These are phyloP conservation scores for Polyommatus icarus DNA, from an alignment of 2,888 invertebrate genomes.

Conservation along the genomic window DNA sequence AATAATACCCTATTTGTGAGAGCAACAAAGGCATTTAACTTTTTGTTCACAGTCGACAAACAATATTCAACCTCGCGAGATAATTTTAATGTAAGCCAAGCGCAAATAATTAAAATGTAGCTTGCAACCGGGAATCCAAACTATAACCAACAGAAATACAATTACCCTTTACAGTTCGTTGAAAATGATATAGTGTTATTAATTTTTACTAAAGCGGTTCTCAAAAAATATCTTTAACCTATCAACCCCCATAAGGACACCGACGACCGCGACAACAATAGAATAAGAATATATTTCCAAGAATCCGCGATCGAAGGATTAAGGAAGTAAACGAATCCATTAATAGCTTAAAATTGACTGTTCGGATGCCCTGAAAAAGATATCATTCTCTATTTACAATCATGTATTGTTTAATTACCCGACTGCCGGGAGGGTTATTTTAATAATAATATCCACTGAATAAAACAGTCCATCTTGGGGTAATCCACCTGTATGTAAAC, in stretches of 20 bases:
- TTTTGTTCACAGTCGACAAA: slow-evolving; percentile 2
- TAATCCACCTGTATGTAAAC: neutral
- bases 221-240: neutral
- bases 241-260: too few species aligned
- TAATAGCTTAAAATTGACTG: too few species aligned
- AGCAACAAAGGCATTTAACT: neutral
- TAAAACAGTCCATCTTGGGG: too few species aligned
- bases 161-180: neutral
- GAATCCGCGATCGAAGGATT: too few species aligned
- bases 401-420: too few species aligned
- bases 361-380: too few species aligned
- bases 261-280: too few species aligned
- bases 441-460: too few species aligned
- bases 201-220: neutral
- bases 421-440: too few species aligned
- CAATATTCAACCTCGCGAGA: neutral
- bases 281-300: too few species aligned
- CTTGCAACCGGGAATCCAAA: neutral
- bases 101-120: slow-evolving; percentile 16
- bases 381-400: too few species aligned
- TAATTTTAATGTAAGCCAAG: slow-evolving; percentile 17
- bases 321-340: too few species aligned
- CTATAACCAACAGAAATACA: neutral
- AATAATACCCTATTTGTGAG: neutral
- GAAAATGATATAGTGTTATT: neutral